phyloP scores from a whole-genome alignment of 2,888 invertebrate species.

The Nomada flava region DNA sequence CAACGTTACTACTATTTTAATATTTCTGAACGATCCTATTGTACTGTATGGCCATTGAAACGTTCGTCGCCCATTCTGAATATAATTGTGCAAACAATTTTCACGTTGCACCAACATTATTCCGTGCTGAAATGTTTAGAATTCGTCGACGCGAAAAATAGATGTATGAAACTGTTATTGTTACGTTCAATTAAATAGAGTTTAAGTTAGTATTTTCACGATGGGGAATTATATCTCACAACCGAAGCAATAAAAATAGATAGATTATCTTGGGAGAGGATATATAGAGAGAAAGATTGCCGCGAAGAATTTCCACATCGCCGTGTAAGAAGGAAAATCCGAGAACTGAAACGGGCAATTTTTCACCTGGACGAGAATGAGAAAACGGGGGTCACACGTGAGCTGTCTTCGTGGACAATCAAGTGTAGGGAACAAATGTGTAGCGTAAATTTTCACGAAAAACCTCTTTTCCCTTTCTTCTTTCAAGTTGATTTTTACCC shows the following conservation, averaged over 20 bases:
- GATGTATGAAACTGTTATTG: not conserved
- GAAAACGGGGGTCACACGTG: conserved; percentile 57
- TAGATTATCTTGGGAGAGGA: conserved; percentile 27
- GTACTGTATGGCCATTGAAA: not conserved
- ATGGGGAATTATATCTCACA: conserved; percentile 2
- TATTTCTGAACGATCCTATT: conserved; percentile 9
- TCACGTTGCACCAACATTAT: not conserved
- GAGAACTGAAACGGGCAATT: conserved; percentile 46
- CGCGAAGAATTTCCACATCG: conserved; percentile 58
- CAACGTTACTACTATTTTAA: conserved; percentile 8
- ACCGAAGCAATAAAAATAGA: conserved; percentile 25
- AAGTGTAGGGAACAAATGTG: conserved; percentile 38
- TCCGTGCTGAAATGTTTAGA: not conserved
- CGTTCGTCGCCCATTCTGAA: not conserved
- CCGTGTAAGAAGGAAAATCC: conserved; percentile 47
- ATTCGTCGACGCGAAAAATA: not conserved
- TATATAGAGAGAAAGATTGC: conserved; percentile 27
- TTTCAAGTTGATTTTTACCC: not conserved
- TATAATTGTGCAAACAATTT: conserved; percentile 4
- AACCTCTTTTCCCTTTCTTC: conserved; percentile 3
- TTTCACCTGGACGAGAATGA: conserved; percentile 54
- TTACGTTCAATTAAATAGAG: not conserved
- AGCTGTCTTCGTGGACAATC: conserved; percentile 65
- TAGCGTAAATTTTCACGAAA: conserved; percentile 12
- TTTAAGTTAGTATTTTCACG: not conserved